These are phyloP conservation scores for Falco biarmicus DNA, from an alignment of 2,797 vertebrate genomes.

Conservation along the genomic window DNA sequence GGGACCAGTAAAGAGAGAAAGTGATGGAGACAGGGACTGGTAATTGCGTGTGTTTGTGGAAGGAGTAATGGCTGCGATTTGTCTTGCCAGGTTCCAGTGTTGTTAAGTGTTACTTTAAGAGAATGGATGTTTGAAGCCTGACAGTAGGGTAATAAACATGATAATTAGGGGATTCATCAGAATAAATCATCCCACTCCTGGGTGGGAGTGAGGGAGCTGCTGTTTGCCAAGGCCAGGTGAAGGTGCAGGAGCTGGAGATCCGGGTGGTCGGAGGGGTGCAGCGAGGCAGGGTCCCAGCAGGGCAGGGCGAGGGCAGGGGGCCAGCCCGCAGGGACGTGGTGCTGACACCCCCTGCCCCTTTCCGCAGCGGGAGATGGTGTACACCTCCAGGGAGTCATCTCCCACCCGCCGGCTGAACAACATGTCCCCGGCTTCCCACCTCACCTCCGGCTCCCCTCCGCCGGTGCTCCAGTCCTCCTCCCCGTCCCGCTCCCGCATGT, in stretches of 20 bases:
- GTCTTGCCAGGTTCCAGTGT: not conserved
- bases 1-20: not conserved
- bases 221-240: not conserved
- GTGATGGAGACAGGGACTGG: not conserved
- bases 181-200: not conserved
- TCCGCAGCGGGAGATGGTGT: slow-evolving; percentile 95
- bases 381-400: slow-evolving; percentile 94
- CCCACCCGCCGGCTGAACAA: slow-evolving; percentile 95
- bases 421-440: slow-evolving; percentile 86
- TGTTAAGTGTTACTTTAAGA: slow-evolving; percentile 18
- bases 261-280: not conserved
- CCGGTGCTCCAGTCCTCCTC: slow-evolving; percentile 87
- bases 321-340: accelerated
- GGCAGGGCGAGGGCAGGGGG: not conserved
- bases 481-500: slow-evolving; percentile 93
- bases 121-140: not conserved
- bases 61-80: not conserved
- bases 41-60: not conserved
- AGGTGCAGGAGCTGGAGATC: not conserved
- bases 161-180: slow-evolving; percentile 58
- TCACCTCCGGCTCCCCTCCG: slow-evolving; percentile 79
- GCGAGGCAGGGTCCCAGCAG: not conserved
- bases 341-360: not conserved
- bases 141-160: not conserved
- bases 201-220: not conserved